A percentile compares a stretch with the other conserved stretches of the same genome.
phyloP scores from a whole-genome alignment of 2,888 invertebrate genomes.

The Operophtera brumata region DNA sequence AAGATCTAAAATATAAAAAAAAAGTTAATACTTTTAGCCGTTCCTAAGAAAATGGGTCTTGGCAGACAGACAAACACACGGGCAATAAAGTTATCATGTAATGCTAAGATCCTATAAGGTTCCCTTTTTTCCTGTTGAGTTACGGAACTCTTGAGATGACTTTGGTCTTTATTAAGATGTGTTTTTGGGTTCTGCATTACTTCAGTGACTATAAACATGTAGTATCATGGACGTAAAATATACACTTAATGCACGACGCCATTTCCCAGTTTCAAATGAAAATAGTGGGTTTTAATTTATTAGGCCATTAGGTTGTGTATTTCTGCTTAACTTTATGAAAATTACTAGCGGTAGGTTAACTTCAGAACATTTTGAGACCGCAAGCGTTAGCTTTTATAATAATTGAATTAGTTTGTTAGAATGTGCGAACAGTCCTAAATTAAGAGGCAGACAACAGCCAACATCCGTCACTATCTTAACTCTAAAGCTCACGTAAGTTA shows the following conservation, averaged over 20 bases:
- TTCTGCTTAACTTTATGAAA: constrained; percentile 16
- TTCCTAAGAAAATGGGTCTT: too few relatives aligned
- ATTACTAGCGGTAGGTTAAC: constrained; percentile 9
- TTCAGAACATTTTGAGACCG: constrained; percentile 3
- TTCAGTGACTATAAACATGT: constrained; percentile 11
- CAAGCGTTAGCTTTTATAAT: background rate
- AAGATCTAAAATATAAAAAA: too few relatives aligned
- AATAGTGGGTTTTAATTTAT: constrained; percentile 22
- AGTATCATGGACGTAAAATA: constrained; percentile 14
- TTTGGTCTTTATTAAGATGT: constrained; percentile 6
- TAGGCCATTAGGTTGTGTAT: constrained; percentile 13
- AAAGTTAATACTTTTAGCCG: too few relatives aligned
- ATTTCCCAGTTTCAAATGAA: constrained; percentile 16
- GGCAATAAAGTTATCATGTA: too few relatives aligned
- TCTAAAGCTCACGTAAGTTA: too few relatives aligned
- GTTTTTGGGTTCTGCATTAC: background rate
- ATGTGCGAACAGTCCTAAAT: background rate
- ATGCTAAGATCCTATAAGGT: too few relatives aligned
- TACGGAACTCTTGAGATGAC: too few relatives aligned
- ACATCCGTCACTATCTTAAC: too few relatives aligned
- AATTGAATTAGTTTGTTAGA: background rate
- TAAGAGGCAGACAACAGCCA: too few relatives aligned
- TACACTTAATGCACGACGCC: constrained; percentile 11
- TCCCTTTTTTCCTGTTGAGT: too few relatives aligned
- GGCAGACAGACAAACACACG: too few relatives aligned